Conservation (phyloP, 2,113 vertebrate species). For the Camelus dromedarius region DNA sequence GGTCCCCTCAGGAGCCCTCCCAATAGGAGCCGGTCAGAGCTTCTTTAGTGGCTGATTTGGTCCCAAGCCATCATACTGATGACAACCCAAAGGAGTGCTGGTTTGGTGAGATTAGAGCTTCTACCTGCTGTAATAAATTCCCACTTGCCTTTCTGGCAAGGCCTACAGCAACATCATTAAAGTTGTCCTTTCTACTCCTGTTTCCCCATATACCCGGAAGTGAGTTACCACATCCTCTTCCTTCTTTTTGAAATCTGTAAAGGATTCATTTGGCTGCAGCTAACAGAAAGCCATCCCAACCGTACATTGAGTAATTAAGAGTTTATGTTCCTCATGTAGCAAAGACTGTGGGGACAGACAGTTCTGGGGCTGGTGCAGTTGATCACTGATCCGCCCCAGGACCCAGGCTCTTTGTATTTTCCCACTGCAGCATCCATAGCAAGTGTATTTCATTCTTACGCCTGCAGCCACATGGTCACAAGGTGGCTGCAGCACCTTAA, state of each 20-base stretch:
- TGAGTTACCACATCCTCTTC: not conserved
- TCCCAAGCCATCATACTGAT: not conserved
- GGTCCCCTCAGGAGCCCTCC: not conserved
- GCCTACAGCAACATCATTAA: not conserved
- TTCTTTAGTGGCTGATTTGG: not conserved
- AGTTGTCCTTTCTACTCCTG: not conserved
- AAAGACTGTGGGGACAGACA: not conserved
- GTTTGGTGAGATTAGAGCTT: not conserved
- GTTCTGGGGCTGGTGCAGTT: not conserved
- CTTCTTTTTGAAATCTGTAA: slow-evolving; percentile 9
- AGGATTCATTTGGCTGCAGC: slow-evolving; percentile 3
- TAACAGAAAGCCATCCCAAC: not conserved
- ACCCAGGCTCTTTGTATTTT: not conserved
- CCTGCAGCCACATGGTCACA: not conserved
- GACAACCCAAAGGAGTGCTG: not conserved
- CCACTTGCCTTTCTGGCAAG: not conserved
- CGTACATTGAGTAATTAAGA: slow-evolving; percentile 24
- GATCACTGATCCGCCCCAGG: not conserved
- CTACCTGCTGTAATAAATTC: not conserved
- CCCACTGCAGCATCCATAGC: not conserved
- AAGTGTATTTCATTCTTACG: not conserved
- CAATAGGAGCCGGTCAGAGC: not conserved
- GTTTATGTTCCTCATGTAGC: slow-evolving; percentile 30
- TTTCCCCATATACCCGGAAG: not conserved
- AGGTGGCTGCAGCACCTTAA: not conserved